Evolutionary conservation across 2,888 invertebrate genomes (phyloP), one percentile per base, ranked within the genome.

Genomic region (Pogonocherus hispidulus): DNA sequence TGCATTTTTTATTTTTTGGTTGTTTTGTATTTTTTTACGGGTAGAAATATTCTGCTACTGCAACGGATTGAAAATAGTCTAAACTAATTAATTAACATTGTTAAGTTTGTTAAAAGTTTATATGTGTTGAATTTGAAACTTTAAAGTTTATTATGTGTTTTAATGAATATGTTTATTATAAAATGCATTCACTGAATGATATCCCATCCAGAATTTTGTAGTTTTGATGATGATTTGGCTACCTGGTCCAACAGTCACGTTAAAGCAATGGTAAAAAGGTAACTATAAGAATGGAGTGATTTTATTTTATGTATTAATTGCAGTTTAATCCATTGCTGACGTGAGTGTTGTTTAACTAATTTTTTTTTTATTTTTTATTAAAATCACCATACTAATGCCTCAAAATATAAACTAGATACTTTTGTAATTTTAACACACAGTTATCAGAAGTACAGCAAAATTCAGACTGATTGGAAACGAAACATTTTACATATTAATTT

Each of bases 211-310:
- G 74, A 73, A 73, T 73, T 70, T 75, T 71, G 71, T 75, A 73
- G 73, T 77, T 68, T 73, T 72, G 69, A 74, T 68, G 73, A 69
- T 69, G 71, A 73, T 74, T 74, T 73, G 72, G 73, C 72, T 54
- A 60, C 66, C 69, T 72, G 78, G 76, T 80, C n/a, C 84, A 82
- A 82, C 84, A 85, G 82, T 84, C 83, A 84, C 84, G 84, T 84
- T 82, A 78, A 81, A 84, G 84, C 85, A 85, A 85, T 85, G 84
- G 84, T 83, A 76, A 73, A 71, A 82, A 85, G 85, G 85, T 85
- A 85, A 85, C 77, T 84, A 84, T 84, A 67, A 74, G 80, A 78
- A 81, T 83, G 81, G 73, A 73, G 71, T 73, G 72, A 68, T 69
- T 76, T 75, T 71, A 73, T 70, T 74, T 71, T 71, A 70, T 74